phyloP scores from a whole-genome alignment of 2,113 vertebrate species.

The Eurypyga helias region DNA sequence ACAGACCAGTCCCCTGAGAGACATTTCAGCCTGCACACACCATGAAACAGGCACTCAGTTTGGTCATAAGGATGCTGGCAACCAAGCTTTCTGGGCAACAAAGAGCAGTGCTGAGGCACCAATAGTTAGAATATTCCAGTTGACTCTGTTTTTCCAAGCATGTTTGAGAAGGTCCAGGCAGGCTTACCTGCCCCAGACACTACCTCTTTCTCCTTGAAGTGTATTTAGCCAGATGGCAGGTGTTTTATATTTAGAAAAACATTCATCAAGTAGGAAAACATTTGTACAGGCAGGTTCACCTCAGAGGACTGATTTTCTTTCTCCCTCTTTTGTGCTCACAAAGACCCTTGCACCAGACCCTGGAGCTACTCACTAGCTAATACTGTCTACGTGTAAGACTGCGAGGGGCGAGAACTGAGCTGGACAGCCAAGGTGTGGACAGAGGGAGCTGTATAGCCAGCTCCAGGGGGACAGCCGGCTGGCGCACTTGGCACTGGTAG shows the following conservation, averaged over 20 bases:
- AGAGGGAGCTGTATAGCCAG: neutral
- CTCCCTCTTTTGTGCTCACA: neutral
- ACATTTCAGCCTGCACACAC: neutral
- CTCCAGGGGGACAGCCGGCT: neutral
- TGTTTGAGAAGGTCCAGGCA: conserved; percentile 18
- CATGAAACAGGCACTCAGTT: neutral
- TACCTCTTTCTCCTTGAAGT: conserved; percentile 27
- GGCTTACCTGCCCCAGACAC: conserved; percentile 27
- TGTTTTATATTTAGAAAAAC: conserved; percentile 49
- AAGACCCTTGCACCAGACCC: neutral
- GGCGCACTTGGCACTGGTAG: neutral
- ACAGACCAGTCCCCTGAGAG: neutral
- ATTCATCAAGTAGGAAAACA: conserved; percentile 23
- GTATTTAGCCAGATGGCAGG: conserved; percentile 43
- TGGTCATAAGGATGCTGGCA: neutral
- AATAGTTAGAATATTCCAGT: neutral
- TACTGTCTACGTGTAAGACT: neutral
- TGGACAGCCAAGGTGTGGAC: neutral
- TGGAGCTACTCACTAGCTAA: neutral
- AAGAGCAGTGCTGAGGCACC: neutral
- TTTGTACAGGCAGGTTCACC: conserved; percentile 35
- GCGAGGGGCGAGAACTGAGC: neutral
- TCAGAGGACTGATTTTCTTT: conserved; percentile 34
- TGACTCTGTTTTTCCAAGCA: conserved; percentile 21
- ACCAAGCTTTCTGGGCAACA: neutral